Percentiles rank a stretch among this genome's conserved stretches.
These are phyloP conservation scores for Napeogenes sylphis DNA, from an alignment of 2,888 invertebrate genomes.

Conservation along the genomic window DNA sequence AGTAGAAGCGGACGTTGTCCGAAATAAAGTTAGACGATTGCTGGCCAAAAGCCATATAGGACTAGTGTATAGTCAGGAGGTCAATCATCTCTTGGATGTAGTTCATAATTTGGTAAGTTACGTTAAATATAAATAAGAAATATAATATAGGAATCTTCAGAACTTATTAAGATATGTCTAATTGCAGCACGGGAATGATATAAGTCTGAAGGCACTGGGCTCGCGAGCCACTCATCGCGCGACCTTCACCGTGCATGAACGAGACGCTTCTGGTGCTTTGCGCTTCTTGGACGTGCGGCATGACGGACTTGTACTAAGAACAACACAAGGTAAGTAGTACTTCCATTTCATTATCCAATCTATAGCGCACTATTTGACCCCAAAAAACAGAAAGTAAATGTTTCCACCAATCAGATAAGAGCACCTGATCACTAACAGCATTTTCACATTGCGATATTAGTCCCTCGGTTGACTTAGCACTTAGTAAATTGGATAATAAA, in stretches of 20 bases:
- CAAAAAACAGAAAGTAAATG: no score
- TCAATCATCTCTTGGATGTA: conserved; percentile 96
- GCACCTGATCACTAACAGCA: no score
- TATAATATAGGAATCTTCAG: not conserved
- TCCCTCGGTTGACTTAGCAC: no score
- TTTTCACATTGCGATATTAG: no score
- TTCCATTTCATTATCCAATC: no score
- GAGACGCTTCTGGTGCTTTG: conserved; percentile 92
- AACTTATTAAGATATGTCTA: not conserved
- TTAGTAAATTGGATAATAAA: no score
- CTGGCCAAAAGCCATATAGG: conserved; percentile 99
- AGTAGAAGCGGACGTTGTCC: conserved; percentile 88
- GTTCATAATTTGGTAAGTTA: conserved; percentile 91
- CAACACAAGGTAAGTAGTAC: conserved; percentile 67
- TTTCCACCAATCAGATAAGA: no score
- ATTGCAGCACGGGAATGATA: conserved; percentile 95
- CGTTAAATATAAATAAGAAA: not conserved
- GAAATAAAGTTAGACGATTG: conserved; percentile 91
- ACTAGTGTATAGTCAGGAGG: conserved; percentile 97
- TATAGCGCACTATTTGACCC: no score
- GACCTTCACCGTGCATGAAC: conserved; percentile 98
- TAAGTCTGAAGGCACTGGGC: conserved; percentile 96
- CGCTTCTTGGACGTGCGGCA: conserved; percentile 97
- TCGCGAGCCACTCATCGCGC: conserved; percentile 97
- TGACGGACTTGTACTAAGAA: conserved; percentile 92